A percentile compares a stretch with the other conserved stretches of the same genome.
These are phyloP conservation scores for Urocitellus parryii DNA, from an alignment of 2,113 vertebrate species.

Conservation along the genomic window DNA sequence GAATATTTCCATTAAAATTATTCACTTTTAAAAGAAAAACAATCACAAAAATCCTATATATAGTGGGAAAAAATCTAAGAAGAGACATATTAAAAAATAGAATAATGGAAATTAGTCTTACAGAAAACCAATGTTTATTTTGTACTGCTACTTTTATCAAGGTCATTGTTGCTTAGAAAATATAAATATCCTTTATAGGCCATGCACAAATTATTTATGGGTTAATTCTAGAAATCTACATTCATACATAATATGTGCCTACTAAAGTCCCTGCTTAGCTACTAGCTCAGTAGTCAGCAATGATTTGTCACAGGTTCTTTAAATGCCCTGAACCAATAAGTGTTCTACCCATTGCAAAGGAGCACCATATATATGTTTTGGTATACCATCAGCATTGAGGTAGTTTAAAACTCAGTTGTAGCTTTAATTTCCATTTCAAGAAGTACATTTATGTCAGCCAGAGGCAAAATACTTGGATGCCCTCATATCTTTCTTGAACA, in stretches of 20 bases:
- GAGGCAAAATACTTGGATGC: not conserved
- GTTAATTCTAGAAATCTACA: not conserved
- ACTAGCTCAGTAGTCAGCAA: not conserved
- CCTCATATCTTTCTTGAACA: not conserved
- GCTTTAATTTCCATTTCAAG: not conserved
- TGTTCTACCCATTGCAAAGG: not conserved
- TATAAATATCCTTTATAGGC: not conserved
- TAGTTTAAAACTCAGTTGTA: not conserved
- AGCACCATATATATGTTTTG: not conserved
- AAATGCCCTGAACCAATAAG: not conserved
- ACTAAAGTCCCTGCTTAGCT: not conserved
- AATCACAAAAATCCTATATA: not conserved
- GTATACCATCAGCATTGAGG: not conserved
- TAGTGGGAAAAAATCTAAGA: not conserved
- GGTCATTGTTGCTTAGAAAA: slow-evolving; percentile 31
- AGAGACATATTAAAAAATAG: not conserved
- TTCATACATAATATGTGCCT: not conserved
- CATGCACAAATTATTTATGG: not conserved
- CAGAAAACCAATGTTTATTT: not conserved
- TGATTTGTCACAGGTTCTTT: not conserved
- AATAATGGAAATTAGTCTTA: not conserved
- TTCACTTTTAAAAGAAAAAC: slow-evolving; percentile 29
- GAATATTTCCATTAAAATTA: not conserved
- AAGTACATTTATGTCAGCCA: not conserved
- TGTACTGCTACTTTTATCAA: slow-evolving; percentile 21